Conservation (phyloP, 2,888 invertebrate genomes). For the Synergus gifuensis region DNA sequence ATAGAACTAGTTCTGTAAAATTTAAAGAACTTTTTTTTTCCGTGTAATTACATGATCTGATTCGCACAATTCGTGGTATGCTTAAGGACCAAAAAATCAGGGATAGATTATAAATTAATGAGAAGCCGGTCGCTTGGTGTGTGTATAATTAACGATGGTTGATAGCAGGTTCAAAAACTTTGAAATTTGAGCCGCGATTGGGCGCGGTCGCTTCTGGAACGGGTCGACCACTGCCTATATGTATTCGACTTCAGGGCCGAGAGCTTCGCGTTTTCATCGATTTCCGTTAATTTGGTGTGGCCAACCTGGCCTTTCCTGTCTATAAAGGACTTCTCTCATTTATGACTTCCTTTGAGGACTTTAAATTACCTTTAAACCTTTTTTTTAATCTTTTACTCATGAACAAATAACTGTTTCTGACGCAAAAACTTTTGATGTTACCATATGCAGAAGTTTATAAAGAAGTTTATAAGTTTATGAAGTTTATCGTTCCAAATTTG, state of each 20-base stretch:
- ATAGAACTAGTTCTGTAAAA: too few relatives aligned
- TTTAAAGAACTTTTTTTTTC: too few relatives aligned
- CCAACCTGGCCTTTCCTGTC: conserved; percentile 25
- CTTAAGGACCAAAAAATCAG: background rate
- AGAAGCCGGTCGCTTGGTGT: conserved; percentile 12
- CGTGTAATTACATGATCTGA: background rate
- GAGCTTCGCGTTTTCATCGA: conserved; percentile 49
- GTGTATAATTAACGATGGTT: conserved; percentile 58
- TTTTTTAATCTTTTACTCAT: background rate
- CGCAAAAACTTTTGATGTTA: too few relatives aligned
- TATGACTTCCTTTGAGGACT: background rate
- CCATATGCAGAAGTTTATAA: too few relatives aligned
- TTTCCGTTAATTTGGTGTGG: conserved; percentile 49
- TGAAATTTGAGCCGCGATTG: conserved; percentile 64
- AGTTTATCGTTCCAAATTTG: too few relatives aligned
- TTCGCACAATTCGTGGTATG: background rate
- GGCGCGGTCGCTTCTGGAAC: conserved; percentile 59
- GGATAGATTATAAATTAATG: background rate
- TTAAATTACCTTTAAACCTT: background rate
- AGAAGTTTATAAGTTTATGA: too few relatives aligned
- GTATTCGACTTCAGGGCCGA: conserved; percentile 46
- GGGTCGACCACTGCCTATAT: conserved; percentile 49
- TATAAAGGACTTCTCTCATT: background rate
- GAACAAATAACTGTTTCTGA: too few relatives aligned
- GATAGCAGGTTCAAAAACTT: conserved; percentile 49